Percentiles rank a stretch among this genome's conserved stretches.
Evolutionary conservation across 2,113 vertebrate genomes (phyloP).

Genomic region (Phyllostomus hastatus): DNA sequence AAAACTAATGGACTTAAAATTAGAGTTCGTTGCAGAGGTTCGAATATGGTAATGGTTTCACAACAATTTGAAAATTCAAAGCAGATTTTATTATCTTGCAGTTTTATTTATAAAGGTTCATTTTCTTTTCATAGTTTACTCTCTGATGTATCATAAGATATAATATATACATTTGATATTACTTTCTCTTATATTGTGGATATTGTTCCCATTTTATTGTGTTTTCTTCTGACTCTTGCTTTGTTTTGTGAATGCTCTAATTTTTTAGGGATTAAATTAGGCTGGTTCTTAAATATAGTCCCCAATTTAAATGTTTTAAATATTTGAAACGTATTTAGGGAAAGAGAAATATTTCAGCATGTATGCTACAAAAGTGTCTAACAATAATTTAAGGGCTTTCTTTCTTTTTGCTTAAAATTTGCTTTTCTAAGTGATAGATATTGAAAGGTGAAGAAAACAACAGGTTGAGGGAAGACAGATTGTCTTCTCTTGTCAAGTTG

Average conservation of each 20-base stretch:
- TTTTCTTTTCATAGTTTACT: not conserved
- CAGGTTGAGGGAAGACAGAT: not conserved
- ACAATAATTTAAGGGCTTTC: not conserved
- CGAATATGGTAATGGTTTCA: not conserved
- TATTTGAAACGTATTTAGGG: not conserved
- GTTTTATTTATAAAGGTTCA: not conserved
- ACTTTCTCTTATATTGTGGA: not conserved
- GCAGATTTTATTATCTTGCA: not conserved
- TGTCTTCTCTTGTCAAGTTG: not conserved
- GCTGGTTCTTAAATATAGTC: not conserved
- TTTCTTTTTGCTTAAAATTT: not conserved
- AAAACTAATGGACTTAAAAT: not conserved
- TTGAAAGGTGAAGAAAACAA: conserved; percentile 1
- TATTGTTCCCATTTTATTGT: not conserved
- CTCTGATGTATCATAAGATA: not conserved
- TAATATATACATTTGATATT: not conserved
- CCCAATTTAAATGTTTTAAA: conserved; percentile 1
- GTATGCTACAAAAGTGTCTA: not conserved
- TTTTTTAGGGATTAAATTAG: not conserved
- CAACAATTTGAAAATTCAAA: not conserved
- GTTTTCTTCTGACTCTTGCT: not conserved
- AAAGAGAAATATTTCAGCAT: not conserved
- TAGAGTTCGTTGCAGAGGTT: not conserved
- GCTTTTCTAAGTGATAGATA: conserved; percentile 4
- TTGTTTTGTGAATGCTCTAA: not conserved